Conservation (phyloP, 2,888 invertebrate species). For the Abrostola tripartita region DNA sequence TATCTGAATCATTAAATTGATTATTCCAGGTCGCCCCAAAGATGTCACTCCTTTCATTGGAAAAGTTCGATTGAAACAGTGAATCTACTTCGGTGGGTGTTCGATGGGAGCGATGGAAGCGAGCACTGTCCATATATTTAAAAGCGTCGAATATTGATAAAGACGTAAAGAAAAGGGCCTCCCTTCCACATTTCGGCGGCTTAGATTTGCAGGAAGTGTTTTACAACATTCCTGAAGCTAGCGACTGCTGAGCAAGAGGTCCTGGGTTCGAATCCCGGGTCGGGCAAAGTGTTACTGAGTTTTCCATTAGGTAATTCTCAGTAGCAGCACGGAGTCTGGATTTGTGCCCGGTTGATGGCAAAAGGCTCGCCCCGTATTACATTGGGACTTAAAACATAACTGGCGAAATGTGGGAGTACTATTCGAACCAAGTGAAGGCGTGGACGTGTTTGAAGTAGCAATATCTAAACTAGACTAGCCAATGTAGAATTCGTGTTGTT, state of each 20-base stretch:
- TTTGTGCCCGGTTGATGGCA: too few relatives aligned
- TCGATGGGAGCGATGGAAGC: slow-evolving; percentile 1
- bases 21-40: slow-evolving; percentile 10
- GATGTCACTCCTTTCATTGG: slow-evolving; percentile 7
- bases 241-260: too few relatives aligned
- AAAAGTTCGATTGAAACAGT: background rate
- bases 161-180: background rate
- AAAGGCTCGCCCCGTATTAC: too few relatives aligned
- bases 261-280: too few relatives aligned
- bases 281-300: too few relatives aligned
- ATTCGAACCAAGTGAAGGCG: background rate
- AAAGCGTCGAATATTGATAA: background rate
- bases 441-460: background rate
- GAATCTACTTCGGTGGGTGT: background rate
- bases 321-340: too few relatives aligned
- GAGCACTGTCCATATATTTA: background rate
- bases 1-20: slow-evolving; percentile 12
- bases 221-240: slow-evolving; percentile 3
- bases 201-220: background rate
- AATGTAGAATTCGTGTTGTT: too few relatives aligned
- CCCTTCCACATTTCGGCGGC: background rate
- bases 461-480: background rate
- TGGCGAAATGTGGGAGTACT: too few relatives aligned
- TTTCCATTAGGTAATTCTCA: too few relatives aligned
- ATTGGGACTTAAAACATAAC: too few relatives aligned